Evolutionary conservation across 2,888 invertebrate species (phyloP), one percentile per base, ranked within the genome.

Genomic region (Ennomos quercinarius): DNA sequence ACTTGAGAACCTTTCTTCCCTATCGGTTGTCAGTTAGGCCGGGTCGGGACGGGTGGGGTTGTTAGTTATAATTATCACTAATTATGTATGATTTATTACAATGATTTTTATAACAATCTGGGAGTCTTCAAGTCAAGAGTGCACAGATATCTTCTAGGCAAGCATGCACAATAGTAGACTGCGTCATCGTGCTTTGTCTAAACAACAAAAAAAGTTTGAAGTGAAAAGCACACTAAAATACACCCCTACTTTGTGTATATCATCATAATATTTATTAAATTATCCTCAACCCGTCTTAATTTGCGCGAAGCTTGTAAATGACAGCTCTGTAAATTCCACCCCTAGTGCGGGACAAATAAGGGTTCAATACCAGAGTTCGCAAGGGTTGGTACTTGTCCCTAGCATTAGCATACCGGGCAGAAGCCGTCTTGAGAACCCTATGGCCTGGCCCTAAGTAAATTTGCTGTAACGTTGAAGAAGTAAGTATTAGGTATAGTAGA

Each of bases 341-440:
- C 44, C 42, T 43, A 27, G 46, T n/a, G 11, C 10, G 11, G 46
- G 37, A 38, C 48, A 34, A 62, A 49, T 61, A 46, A 43, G 53
- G 55, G 62, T 43, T 46, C 49, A 57, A 49, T 53, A 49, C 40
- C 39, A 43, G 42, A 11, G 17, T 6, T 39, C 45, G 44, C 42
- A 3, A 45, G 47, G 51, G 47, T 11, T 38, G 49, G 36, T 44
- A 52, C 61, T 61, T 52, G 57, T 53, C 61, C 61, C 57, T 36
- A 50, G 37, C 54, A 62, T 62, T 62, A 57, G 57, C 62, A 62
- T 62, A 57, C 57, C 61, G 51, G 13, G n/a, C 54, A 39, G 38
- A 42, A 43, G 50, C 38, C 56, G 36, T 45, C 56, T 51, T 44
- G 39, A 52, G 44, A 45, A 12, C 49, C 39, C 43, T 39, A 54